Evolutionary conservation across 2,113 vertebrate genomes (phyloP).

Genomic region (Halcyon malimbica): DNA sequence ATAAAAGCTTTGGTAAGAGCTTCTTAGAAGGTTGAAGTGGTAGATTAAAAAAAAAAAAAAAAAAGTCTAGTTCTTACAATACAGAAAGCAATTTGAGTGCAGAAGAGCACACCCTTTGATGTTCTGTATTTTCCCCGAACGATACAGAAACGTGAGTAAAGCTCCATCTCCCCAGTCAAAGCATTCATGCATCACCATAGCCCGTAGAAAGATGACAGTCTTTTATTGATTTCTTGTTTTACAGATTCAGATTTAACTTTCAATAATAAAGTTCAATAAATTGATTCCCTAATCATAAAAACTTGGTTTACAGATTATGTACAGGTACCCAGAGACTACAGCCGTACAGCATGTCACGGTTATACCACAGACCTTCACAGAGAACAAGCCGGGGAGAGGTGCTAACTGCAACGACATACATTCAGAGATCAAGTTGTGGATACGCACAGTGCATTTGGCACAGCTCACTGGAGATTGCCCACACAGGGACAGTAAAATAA

Average conservation of each 20-base stretch:
- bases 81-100: not conserved
- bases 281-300: slow-evolving; percentile 79
- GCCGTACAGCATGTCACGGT: slow-evolving; percentile 66
- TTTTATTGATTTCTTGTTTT: slow-evolving; percentile 75
- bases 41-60: not conserved
- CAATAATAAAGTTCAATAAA: slow-evolving; percentile 80
- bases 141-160: accelerated
- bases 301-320: slow-evolving; percentile 78
- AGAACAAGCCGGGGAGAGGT: not conserved
- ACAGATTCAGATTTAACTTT: slow-evolving; percentile 72
- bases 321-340: slow-evolving; percentile 73
- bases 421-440: slow-evolving; percentile 66
- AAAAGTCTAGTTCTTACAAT: not conserved
- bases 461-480: slow-evolving; percentile 41
- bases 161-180: not conserved
- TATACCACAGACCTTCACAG: slow-evolving; percentile 49
- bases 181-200: slow-evolving; percentile 63
- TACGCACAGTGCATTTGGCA: slow-evolving; percentile 78
- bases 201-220: slow-evolving; percentile 76
- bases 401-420: slow-evolving; percentile 52
- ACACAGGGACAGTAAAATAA: slow-evolving; percentile 44
- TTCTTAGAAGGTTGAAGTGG: not conserved
- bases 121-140: not conserved
- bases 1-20: not conserved
- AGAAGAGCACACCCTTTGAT: not conserved